Evolutionary conservation across 2,888 invertebrate species (phyloP).

Genomic region (Macrosiphum euphorbiae): DNA sequence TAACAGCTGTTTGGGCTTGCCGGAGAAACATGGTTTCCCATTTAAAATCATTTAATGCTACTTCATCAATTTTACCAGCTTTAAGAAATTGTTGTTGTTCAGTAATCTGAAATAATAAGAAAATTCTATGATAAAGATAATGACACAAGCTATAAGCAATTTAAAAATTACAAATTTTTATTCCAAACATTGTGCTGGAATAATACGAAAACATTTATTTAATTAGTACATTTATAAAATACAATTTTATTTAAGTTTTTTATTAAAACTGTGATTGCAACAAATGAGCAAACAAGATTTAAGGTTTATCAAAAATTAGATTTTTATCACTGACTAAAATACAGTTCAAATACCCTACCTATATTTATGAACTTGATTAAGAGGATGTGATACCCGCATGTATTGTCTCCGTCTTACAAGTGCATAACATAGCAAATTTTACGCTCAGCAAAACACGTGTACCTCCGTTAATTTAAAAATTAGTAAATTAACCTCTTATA

Average conservation of each 20-base stretch:
- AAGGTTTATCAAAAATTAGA: background rate
- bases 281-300: background rate
- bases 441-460: no score
- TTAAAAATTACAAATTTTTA: background rate
- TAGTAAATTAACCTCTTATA: no score
- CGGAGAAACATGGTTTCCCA: slow-evolving; percentile 89
- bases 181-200: background rate
- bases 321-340: background rate
- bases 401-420: no score
- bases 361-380: background rate
- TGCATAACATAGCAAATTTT: no score
- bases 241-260: background rate
- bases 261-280: background rate
- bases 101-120: slow-evolving; percentile 68
- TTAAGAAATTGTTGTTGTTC: slow-evolving; percentile 69
- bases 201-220: background rate
- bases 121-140: background rate
- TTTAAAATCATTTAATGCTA: slow-evolving; percentile 87
- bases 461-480: no score
- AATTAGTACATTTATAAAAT: background rate
- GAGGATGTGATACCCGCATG: no score
- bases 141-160: background rate
- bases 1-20: slow-evolving; percentile 88
- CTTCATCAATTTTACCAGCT: slow-evolving; percentile 68
- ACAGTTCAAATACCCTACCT: background rate